Percentiles rank a stretch among this genome's conserved stretches.
Evolutionary conservation across 2,797 vertebrate species (phyloP).

Genomic region (Schizopygopsis pylzovi): DNA sequence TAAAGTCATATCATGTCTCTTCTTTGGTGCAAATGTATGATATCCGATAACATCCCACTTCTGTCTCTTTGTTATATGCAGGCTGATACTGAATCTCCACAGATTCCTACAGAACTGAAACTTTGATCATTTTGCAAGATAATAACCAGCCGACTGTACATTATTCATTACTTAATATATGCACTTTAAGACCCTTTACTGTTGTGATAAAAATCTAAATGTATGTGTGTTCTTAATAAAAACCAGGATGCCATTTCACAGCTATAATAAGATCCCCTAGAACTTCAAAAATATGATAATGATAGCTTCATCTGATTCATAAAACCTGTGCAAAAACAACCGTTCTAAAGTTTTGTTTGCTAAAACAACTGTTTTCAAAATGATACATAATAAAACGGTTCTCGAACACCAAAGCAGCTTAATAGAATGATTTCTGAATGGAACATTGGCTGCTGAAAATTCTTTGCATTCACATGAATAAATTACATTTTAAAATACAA

Average conservation of each 20-base stretch:
- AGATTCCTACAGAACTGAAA: slow-evolving; percentile 5
- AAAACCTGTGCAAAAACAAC: background rate
- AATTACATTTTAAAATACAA: background rate
- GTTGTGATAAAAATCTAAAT: background rate
- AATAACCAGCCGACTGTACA: background rate
- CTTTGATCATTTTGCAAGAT: background rate
- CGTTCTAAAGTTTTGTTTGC: background rate
- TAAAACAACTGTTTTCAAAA: background rate
- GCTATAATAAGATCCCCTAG: background rate
- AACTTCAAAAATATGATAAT: background rate
- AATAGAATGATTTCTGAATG: background rate
- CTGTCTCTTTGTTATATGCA: slow-evolving; percentile 5
- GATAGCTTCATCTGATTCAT: background rate
- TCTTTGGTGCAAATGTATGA: background rate
- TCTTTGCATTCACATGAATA: background rate
- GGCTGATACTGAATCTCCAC: background rate
- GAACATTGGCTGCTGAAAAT: background rate
- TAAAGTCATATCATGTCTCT: slow-evolving; percentile 17
- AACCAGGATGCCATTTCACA: background rate
- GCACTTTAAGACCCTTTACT: background rate
- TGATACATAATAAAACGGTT: background rate
- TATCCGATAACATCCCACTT: slow-evolving; percentile 2
- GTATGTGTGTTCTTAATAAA: background rate
- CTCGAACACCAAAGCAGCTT: background rate
- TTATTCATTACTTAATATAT: background rate